Evolutionary conservation across 2,797 vertebrate genomes (phyloP).

Genomic region (Rhinophrynus dorsalis): DNA sequence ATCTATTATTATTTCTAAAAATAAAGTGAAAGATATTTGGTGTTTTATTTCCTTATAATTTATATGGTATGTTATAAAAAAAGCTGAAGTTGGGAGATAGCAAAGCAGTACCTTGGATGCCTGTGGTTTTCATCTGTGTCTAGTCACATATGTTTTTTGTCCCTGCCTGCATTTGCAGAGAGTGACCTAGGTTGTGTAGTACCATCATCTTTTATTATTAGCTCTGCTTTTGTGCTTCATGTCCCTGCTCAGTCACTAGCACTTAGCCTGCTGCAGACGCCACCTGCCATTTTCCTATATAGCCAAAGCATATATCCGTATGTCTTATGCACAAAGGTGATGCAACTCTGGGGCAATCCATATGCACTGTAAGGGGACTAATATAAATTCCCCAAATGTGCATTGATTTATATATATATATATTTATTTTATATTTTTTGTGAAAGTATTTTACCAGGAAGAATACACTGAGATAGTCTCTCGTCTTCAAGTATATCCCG

Average conservation of each 20-base stretch:
- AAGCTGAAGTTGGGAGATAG: neutral
- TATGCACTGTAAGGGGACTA: no score
- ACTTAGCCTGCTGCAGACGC: conserved; percentile 1
- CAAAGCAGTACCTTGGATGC: neutral
- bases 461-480: no score
- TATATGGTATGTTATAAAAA: conserved; percentile 12
- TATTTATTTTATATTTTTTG: no score
- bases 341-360: no score
- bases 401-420: no score
- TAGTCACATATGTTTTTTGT: neutral
- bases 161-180: neutral
- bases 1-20: conserved; percentile 49
- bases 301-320: neutral
- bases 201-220: conserved; percentile 8
- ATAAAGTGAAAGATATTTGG: conserved; percentile 39
- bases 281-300: neutral
- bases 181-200: conserved; percentile 9
- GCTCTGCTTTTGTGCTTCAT: neutral
- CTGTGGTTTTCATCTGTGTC: neutral
- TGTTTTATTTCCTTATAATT: conserved; percentile 6
- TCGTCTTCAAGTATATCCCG: no score
- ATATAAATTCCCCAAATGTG: no score
- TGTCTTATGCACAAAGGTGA: no score
- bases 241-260: neutral
- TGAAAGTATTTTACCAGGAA: no score